phyloP scores from a whole-genome alignment of 2,888 invertebrate genomes.

The Megaustenia siamemsis region DNA sequence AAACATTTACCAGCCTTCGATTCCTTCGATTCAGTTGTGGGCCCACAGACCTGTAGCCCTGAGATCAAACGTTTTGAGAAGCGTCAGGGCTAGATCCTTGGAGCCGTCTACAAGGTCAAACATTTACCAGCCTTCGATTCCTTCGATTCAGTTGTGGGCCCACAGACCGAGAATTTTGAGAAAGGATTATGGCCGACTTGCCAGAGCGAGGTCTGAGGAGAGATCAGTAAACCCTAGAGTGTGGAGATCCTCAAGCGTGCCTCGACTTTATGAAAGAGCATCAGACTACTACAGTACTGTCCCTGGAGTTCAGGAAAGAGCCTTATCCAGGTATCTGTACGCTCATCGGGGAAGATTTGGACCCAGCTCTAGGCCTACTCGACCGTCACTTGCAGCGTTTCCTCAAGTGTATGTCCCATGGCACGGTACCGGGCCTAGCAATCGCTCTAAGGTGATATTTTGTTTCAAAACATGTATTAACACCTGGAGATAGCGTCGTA shows the following conservation, averaged over 20 bases:
- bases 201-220: slow-evolving; percentile 25
- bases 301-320: slow-evolving; percentile 33
- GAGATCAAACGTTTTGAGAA: slow-evolving; percentile 11
- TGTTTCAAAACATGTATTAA: not conserved
- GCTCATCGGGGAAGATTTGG: slow-evolving; percentile 46
- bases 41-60: slow-evolving; percentile 41
- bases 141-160: slow-evolving; percentile 40
- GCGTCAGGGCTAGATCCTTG: slow-evolving; percentile 38
- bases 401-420: slow-evolving; percentile 56
- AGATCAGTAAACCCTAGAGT: not conserved
- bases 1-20: not conserved
- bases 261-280: slow-evolving; percentile 12
- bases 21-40: no score
- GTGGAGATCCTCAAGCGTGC: slow-evolving; percentile 40
- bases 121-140: not conserved
- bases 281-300: slow-evolving; percentile 37
- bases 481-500: not conserved
- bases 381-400: slow-evolving; percentile 50
- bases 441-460: slow-evolving; percentile 58
- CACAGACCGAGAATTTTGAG: slow-evolving; percentile 36
- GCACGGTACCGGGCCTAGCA: slow-evolving; percentile 55
- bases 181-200: slow-evolving; percentile 18
- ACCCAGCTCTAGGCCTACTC: slow-evolving; percentile 36
- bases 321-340: slow-evolving; percentile 43
- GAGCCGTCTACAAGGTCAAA: not conserved